Evolutionary conservation across 1,140 invertebrate genomes (phyloP), one percentile per base, ranked within the genome.

Genomic region (Papilio xuthus): DNA sequence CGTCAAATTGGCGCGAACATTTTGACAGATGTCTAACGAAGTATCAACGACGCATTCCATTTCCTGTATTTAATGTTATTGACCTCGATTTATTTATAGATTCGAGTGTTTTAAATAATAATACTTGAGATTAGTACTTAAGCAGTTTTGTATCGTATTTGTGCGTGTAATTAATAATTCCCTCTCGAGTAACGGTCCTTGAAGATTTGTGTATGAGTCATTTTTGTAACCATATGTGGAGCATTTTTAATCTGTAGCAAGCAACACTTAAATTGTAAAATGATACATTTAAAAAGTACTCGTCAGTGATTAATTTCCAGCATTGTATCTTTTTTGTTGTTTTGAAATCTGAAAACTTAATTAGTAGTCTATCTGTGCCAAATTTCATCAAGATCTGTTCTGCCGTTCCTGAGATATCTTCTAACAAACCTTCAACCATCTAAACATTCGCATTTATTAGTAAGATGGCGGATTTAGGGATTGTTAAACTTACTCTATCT

Each of bases 1-100:
- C 15, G 53, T 76, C 74, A 76, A 76, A 76, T 41, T 76, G 74
- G 74, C 74, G 74, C 50, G 74, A 76, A 76, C 74, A 76, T 32
- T 76, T 76, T 63, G 74, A 76, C 74, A 76, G 74, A n/a, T 76
- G 74, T 76, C 50, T 12, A 47, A 23, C 15, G 47, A 37, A 37
- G n/a, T 71, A 75, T 53, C 74, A 28, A 23, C 32, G 26, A 71
- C 37, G 23, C 41, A 60, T 76, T 76, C 18, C 18, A 42, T 63
- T 76, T 76, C 74, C 74, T 76, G 74, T 42, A 56, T 60, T 63
- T 12, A 53, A 60, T 76, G 74, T 15, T 41, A 60, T 60, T 76
- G 74, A 76, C 28, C 74, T 26, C 28, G 28, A 32, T 41, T 23
- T 76, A 76, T 76, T 47, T 41, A 76, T 76, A 76, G 50, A n/a